Conservation (phyloP, 2,113 vertebrate species). For the Myxocyprinus asiaticus region DNA sequence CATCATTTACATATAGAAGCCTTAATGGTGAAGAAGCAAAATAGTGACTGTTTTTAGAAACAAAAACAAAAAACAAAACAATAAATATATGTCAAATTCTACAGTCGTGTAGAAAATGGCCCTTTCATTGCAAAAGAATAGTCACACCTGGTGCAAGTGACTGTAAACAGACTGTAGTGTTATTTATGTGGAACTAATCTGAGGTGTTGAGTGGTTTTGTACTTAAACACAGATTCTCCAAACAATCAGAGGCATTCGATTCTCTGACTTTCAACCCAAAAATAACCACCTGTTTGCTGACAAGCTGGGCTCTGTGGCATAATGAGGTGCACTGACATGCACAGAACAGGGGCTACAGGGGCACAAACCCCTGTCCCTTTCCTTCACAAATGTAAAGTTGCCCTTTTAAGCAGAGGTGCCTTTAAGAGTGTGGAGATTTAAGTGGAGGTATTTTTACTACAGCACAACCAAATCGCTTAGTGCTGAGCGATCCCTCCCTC, state of each 20-base stretch:
- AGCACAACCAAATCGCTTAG: slow-evolving; percentile 11
- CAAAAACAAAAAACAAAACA: no score
- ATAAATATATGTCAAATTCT: no score
- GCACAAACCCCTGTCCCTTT: no score
- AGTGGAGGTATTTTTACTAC: no score
- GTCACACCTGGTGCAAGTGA: neutral
- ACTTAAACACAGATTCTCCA: neutral
- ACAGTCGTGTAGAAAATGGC: no score
- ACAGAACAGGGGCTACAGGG: neutral
- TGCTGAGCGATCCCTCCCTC: neutral
- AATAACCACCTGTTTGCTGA: slow-evolving; percentile 20
- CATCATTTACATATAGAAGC: no score
- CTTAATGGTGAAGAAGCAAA: no score
- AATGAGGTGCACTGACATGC: neutral
- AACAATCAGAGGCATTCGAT: neutral
- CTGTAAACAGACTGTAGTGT: neutral
- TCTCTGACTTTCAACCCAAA: neutral
- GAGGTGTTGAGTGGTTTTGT: neutral
- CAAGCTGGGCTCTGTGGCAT: slow-evolving; percentile 8
- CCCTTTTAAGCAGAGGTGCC: no score
- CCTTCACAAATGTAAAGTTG: no score
- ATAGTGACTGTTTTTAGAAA: no score
- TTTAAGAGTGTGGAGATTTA: no score
- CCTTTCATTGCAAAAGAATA: neutral
- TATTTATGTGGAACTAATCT: neutral